Evolutionary conservation across 2,797 vertebrate species (phyloP).

Genomic region (Intellagama lesueurii): DNA sequence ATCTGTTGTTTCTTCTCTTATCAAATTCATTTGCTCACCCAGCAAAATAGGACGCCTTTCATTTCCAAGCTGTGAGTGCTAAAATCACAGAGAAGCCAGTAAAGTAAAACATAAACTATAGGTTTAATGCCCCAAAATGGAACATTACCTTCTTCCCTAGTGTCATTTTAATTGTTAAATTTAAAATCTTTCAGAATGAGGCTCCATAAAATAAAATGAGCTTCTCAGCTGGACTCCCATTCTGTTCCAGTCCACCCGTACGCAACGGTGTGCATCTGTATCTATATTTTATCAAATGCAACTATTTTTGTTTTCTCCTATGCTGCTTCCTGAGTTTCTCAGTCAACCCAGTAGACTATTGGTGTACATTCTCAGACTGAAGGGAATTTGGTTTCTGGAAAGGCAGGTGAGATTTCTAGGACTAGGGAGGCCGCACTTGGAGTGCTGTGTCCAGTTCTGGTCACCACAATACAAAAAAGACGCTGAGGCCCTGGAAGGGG

Average conservation of each 20-base stretch:
- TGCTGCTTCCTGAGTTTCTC: slow-evolving; percentile 10
- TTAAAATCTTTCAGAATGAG: slow-evolving; percentile 54
- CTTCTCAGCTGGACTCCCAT: slow-evolving; percentile 51
- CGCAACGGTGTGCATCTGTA: background rate
- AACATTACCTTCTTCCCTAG: slow-evolving; percentile 57
- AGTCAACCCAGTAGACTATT: slow-evolving; percentile 18
- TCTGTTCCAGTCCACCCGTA: slow-evolving; percentile 45
- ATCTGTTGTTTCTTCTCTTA: background rate
- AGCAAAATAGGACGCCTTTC: slow-evolving; percentile 41
- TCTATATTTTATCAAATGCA: slow-evolving; percentile 47
- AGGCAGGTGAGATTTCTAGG: background rate
- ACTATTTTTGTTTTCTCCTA: slow-evolving; percentile 45
- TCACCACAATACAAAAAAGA: no score
- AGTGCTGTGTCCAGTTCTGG: no score
- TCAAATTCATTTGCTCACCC: slow-evolving; percentile 40
- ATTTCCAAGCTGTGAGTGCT: slow-evolving; percentile 37
- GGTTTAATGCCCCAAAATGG: slow-evolving; percentile 56
- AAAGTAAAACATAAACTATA: slow-evolving; percentile 61
- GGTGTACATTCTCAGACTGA: background rate
- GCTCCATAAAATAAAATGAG: slow-evolving; percentile 58
- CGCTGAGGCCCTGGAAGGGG: no score
- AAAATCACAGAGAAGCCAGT: slow-evolving; percentile 52
- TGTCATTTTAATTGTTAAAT: slow-evolving; percentile 67
- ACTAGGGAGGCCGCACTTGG: no score
- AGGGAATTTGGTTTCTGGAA: slow-evolving; percentile 27